Evolutionary conservation across 2,888 invertebrate genomes (phyloP).

Genomic region (Cheilosia pagana): DNA sequence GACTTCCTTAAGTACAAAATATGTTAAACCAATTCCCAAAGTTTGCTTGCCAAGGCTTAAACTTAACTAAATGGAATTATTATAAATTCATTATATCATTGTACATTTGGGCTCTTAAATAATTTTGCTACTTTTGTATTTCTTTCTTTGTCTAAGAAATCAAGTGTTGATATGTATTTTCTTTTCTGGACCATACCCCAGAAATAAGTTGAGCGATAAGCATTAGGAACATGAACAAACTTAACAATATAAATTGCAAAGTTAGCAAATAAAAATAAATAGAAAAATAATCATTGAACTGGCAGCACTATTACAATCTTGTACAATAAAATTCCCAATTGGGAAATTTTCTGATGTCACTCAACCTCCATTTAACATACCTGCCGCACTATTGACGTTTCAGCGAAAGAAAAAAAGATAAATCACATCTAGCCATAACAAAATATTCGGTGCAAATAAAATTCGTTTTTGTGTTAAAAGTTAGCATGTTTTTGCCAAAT

Average conservation of each 20-base stretch:
- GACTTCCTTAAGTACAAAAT: too few species aligned
- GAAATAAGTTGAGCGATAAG: too few species aligned
- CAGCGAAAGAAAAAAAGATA: constrained; percentile 40
- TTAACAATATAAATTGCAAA: neutral
- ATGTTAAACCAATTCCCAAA: too few species aligned
- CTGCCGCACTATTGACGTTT: constrained; percentile 43
- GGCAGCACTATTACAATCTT: constrained; percentile 24
- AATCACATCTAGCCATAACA: constrained; percentile 70
- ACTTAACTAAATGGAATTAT: too few species aligned
- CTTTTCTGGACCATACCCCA: too few species aligned
- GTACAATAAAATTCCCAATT: constrained; percentile 44
- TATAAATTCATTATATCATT: too few species aligned
- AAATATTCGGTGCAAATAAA: constrained; percentile 53
- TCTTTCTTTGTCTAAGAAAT: too few species aligned
- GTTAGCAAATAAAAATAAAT: neutral
- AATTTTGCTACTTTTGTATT: too few species aligned
- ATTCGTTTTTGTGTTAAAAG: constrained; percentile 31
- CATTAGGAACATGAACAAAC: too few species aligned
- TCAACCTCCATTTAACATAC: constrained; percentile 31
- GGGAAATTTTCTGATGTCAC: constrained; percentile 57
- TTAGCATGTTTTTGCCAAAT: constrained; percentile 63
- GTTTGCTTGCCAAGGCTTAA: too few species aligned
- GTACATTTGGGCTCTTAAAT: too few species aligned
- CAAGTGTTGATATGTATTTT: too few species aligned
- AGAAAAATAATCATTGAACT: neutral